These are phyloP conservation scores for Mnemiopsis leidyi DNA, from an alignment of 37 sponge, comb jelly and placozoan genomes.

Conservation along the genomic window DNA sequence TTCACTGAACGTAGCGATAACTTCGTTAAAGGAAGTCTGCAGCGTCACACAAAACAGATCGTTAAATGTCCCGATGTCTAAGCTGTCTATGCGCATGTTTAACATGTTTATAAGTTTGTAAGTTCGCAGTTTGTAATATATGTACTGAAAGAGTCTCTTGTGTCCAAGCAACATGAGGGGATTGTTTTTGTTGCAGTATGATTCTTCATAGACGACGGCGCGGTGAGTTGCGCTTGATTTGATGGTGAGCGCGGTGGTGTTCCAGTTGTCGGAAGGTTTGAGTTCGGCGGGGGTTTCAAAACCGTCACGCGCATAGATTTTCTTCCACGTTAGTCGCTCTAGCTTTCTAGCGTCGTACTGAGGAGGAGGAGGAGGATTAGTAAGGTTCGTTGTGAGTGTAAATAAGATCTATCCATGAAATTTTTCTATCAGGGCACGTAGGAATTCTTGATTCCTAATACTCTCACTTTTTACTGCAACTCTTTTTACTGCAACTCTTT, in stretches of 20 bases:
- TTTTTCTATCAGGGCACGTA: too few relatives aligned
- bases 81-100: neutral
- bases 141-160: slow-evolving; percentile 11
- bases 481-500: too few relatives aligned
- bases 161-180: slow-evolving; percentile 23
- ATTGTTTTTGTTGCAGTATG: slow-evolving; percentile 2
- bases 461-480: too few relatives aligned
- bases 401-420: too few relatives aligned
- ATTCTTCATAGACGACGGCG: slow-evolving; percentile 54
- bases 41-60: slow-evolving; percentile 37
- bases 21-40: slow-evolving; percentile 12
- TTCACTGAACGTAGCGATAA: neutral
- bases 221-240: neutral
- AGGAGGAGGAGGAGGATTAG: neutral
- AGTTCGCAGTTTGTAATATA: slow-evolving; percentile 1
- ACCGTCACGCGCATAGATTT: neutral
- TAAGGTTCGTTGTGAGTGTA: too few relatives aligned
- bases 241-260: slow-evolving; percentile 50
- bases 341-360: slow-evolving; percentile 63
- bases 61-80: slow-evolving; percentile 53
- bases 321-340: slow-evolving; percentile 18
- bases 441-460: too few relatives aligned
- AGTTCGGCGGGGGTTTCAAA: slow-evolving; percentile 25
- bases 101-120: slow-evolving; percentile 22
- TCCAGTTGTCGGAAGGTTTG: slow-evolving; percentile 52